phyloP scores from a whole-genome alignment of 1,140 invertebrate species.

The Aphidius ervi region DNA sequence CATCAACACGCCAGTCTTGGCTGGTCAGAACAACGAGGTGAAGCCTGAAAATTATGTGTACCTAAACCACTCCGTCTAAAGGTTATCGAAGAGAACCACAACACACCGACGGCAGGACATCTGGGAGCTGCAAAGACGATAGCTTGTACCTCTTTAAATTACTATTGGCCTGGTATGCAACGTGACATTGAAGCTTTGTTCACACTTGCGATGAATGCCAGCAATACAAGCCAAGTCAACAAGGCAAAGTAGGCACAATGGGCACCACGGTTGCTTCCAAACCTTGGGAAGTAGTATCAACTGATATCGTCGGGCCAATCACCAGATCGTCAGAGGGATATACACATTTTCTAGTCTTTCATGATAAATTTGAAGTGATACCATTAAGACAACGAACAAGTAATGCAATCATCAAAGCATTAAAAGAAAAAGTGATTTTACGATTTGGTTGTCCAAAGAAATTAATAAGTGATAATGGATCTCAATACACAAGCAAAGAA shows the following conservation, averaged over 20 bases:
- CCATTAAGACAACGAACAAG: not conserved
- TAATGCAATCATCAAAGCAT: not conserved
- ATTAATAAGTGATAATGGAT: constrained; percentile 36
- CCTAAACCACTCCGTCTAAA: not conserved
- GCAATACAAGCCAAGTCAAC: not conserved
- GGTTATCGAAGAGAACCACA: constrained; percentile 19
- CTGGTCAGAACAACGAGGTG: not conserved
- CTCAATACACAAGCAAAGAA: constrained; percentile 39
- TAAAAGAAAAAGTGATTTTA: not conserved
- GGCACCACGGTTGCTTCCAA: not conserved
- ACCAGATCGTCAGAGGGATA: not conserved
- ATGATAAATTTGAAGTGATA: constrained; percentile 16
- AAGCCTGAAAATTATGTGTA: constrained; percentile 23
- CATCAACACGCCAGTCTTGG: constrained; percentile 7
- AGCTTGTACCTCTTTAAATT: constrained; percentile 10
- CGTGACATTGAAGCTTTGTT: constrained; percentile 20
- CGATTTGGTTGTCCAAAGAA: constrained; percentile 29
- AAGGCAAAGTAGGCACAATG: constrained; percentile 4
- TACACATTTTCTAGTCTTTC: constrained; percentile 5
- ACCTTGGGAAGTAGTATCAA: constrained; percentile 2
- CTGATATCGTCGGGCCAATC: constrained; percentile 3
- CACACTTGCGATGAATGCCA: constrained; percentile 16
- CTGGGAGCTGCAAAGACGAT: constrained; percentile 25
- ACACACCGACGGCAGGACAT: constrained; percentile 24
- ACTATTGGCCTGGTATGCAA: constrained; percentile 28